Evolutionary conservation across 1,140 invertebrate species (phyloP).

Genomic region (Trichonephila clavipes): DNA sequence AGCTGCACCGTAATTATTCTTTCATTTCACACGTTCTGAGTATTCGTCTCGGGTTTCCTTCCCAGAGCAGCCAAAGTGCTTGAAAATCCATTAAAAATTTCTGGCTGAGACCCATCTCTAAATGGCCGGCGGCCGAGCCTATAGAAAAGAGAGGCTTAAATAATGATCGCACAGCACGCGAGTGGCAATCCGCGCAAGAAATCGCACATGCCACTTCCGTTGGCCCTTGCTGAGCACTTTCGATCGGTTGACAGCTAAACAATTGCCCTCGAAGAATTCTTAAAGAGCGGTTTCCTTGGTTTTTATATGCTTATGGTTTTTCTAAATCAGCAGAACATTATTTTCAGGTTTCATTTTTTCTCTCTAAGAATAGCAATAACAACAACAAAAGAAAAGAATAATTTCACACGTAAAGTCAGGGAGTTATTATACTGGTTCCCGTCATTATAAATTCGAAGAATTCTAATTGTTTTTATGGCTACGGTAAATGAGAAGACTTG

Average conservation of each 20-base stretch:
- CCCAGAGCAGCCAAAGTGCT: background rate
- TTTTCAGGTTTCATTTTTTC: no score
- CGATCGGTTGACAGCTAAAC: background rate
- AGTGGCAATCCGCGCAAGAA: background rate
- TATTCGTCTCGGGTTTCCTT: background rate
- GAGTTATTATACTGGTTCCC: no score
- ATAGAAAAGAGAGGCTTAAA: background rate
- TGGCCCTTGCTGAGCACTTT: background rate
- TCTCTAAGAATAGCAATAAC: no score
- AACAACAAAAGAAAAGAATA: no score
- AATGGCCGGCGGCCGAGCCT: background rate
- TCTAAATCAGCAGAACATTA: no score
- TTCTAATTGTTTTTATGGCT: no score
- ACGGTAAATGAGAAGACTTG: no score
- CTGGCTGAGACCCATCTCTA: no score
- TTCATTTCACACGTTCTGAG: background rate
- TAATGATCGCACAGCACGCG: background rate
- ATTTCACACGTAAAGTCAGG: no score
- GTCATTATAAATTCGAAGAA: no score
- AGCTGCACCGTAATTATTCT: background rate
- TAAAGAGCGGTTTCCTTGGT: background rate
- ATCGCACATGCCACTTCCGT: conserved; percentile 20
- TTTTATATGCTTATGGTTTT: background rate
- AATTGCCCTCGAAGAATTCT: background rate
- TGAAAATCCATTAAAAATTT: background rate